These are phyloP conservation scores for Lomographa bimaculata DNA, from an alignment of 2,888 invertebrate species.

Conservation along the genomic window DNA sequence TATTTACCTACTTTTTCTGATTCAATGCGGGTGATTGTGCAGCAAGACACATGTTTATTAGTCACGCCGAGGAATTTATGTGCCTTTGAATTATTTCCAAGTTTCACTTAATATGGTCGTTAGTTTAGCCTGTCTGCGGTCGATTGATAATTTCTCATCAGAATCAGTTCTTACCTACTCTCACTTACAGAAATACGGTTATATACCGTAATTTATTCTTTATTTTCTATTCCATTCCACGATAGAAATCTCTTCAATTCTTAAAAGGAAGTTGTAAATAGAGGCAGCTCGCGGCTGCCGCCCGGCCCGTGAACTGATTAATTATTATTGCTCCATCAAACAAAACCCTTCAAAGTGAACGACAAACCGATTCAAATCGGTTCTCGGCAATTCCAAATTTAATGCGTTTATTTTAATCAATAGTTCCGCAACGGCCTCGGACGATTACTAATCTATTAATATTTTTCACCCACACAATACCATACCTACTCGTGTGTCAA, in stretches of 20 bases:
- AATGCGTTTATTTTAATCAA: slow-evolving; percentile 25
- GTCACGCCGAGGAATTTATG: slow-evolving; percentile 23
- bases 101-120: slow-evolving; percentile 4
- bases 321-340: slow-evolving; percentile 65
- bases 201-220: slow-evolving; percentile 12
- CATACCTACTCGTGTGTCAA: too few species aligned
- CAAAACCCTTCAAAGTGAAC: slow-evolving; percentile 54
- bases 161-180: slow-evolving; percentile 9
- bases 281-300: slow-evolving; percentile 34
- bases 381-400: slow-evolving; percentile 32
- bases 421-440: slow-evolving; percentile 5
- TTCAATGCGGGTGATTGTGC: slow-evolving; percentile 18
- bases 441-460: slow-evolving; percentile 8
- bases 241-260: slow-evolving; percentile 39
- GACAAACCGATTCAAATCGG: slow-evolving; percentile 51
- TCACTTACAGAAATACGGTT: slow-evolving; percentile 11
- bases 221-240: slow-evolving; percentile 34
- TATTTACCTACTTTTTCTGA: slow-evolving; percentile 25
- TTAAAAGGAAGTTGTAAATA: slow-evolving; percentile 63
- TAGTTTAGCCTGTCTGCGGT: slow-evolving; percentile 19
- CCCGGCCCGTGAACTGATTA: slow-evolving; percentile 55
- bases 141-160: slow-evolving; percentile 8
- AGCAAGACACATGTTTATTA: slow-evolving; percentile 18
- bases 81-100: slow-evolving; percentile 20
- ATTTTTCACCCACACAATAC: slow-evolving; percentile 2